Evolutionary conservation across 2,797 vertebrate species (phyloP).

Genomic region (Phoxinus dragarum): DNA sequence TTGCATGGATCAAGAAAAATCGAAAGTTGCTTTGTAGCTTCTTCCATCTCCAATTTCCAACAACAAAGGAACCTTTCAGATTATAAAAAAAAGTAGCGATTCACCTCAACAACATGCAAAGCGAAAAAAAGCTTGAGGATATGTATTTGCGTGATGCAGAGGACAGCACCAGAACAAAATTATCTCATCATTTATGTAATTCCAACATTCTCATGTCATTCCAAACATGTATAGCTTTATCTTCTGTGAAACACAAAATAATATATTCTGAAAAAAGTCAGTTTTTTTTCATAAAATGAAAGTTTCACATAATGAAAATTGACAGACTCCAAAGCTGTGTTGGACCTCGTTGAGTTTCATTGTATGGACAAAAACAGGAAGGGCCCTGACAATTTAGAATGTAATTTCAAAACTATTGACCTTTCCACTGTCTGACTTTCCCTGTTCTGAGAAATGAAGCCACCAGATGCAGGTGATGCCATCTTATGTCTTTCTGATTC

Average conservation of each 20-base stretch:
- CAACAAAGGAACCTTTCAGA: constrained; percentile 27
- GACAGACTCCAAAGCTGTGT: neutral
- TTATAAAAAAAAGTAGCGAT: constrained; percentile 3
- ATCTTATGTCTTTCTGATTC: neutral
- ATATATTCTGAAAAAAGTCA: neutral
- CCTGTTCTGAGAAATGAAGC: neutral
- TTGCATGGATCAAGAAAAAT: constrained; percentile 43
- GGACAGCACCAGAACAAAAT: neutral
- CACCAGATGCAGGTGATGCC: neutral
- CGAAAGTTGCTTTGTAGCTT: constrained; percentile 22
- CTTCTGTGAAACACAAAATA: neutral
- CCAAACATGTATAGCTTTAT: neutral
- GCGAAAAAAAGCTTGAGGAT: neutral
- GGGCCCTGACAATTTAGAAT: neutral
- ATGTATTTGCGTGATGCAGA: neutral
- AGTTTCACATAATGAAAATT: neutral
- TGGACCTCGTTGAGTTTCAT: neutral
- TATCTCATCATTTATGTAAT: neutral
- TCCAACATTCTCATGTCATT: neutral
- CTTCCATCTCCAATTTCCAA: constrained; percentile 5
- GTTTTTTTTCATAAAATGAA: neutral
- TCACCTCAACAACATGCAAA: constrained; percentile 1
- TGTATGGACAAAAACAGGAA: neutral
- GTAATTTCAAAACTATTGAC: neutral
- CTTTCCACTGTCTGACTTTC: neutral